These are phyloP conservation scores for Epinotia nisella DNA, from an alignment of 2,888 invertebrate genomes.

Conservation along the genomic window DNA sequence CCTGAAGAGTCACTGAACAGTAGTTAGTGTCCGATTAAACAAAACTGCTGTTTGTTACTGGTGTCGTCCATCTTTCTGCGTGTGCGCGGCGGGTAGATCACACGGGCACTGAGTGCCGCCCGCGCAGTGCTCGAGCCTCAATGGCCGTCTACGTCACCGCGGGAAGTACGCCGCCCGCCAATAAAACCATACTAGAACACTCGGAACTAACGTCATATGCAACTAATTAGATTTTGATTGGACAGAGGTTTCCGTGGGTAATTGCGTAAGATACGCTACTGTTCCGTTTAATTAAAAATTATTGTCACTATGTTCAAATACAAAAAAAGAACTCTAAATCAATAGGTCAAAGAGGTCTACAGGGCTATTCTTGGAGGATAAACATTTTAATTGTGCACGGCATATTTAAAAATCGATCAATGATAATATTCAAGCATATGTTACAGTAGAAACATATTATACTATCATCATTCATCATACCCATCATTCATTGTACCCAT, in stretches of 20 bases:
- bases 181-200: slow-evolving; percentile 67
- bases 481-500: too few species aligned
- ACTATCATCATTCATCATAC: too few species aligned
- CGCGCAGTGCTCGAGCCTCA: slow-evolving; percentile 74
- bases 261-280: not conserved
- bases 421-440: not conserved
- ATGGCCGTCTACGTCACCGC: slow-evolving; percentile 78
- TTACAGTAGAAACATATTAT: too few species aligned
- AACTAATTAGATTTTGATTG: slow-evolving; percentile 67
- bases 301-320: not conserved
- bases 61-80: slow-evolving; percentile 60
- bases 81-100: slow-evolving; percentile 81
- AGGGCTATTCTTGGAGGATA: too few species aligned
- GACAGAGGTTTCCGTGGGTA: slow-evolving; percentile 51
- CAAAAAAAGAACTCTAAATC: not conserved
- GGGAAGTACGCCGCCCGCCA: slow-evolving; percentile 75
- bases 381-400: too few species aligned
- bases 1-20: not conserved
- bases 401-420: not conserved
- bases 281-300: slow-evolving; percentile 13
- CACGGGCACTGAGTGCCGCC: slow-evolving; percentile 77
- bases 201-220: slow-evolving; percentile 65
- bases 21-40: not conserved
- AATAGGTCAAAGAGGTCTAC: not conserved
- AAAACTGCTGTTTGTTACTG: not conserved